Base-by-base conservation (phyloP, 2,113 vertebrate species). In the Planiliza haematocheilus region DNA sequence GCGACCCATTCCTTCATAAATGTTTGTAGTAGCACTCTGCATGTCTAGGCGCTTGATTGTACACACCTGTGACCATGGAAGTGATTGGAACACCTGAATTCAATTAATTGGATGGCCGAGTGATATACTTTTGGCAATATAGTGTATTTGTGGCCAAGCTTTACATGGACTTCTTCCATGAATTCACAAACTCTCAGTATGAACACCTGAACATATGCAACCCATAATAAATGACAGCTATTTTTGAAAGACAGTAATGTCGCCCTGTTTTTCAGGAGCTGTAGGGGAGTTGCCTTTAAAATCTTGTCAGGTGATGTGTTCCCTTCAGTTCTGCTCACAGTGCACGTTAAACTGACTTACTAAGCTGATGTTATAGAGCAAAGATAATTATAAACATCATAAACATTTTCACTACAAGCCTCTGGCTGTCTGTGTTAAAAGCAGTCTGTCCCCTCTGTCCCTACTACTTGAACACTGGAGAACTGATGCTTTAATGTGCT, bases 321-420 rank as follows among this genome's bases (percentile, higher is more conserved):
- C 69, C 30, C 21, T 46, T 65, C 12, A 34, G 42, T 52, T 53
- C 11, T 70, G 17, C 59, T 46, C 10, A 50, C 10, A 34, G 16
- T 14, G 45, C 73, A 74, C 78, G 69, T 83, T 72, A 84, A 90
- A 80, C 18, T 21, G 42, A 36, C 45, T 42, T 39, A 5, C 11
- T 55, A 41, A 64, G 65, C 16, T 48, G 71, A 34, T 61, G 46
- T 78, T 37, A 42, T 18, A 57, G 20, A 41, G 42, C 36, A 57
- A 55, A 73, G n/a, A 73, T 75, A 38, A 79, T 79, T 66, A 69
- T 51, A 61, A 77, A 74, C 38, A 38, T 51, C 59, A 77, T 79
- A 84, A 85, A 86, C 50, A 52, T 11, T 82, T 60, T 34, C 56
- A 73, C 50, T 37, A 12, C 62, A 51, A 45, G 21, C n/a, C 11